Evolutionary conservation across 2,888 invertebrate species (phyloP).

Genomic region (Epiperipatus broadwayi): DNA sequence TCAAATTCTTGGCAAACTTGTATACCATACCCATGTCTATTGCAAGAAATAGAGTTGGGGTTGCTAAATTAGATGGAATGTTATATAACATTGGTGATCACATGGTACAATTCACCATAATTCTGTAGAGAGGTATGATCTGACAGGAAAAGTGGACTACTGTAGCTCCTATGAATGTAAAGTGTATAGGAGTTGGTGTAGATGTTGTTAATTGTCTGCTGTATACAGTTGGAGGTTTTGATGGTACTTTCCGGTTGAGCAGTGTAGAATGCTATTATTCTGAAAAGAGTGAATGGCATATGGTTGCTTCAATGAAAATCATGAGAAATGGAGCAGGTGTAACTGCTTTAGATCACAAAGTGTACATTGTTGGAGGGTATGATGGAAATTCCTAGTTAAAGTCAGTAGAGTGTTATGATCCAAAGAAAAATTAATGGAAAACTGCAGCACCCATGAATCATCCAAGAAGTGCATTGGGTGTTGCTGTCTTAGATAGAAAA

Average conservation of each 20-base stretch:
- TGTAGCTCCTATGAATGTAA: constrained; percentile 35
- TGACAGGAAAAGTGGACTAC: constrained; percentile 58
- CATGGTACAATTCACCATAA: constrained; percentile 65
- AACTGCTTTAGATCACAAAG: constrained; percentile 58
- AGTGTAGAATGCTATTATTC: constrained; percentile 82
- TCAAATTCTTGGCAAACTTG: constrained; percentile 69
- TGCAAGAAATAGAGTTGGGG: constrained; percentile 69
- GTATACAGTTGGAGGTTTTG: constrained; percentile 70
- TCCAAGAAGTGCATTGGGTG: constrained; percentile 67
- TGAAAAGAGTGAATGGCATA: constrained; percentile 70
- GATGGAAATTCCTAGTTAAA: constrained; percentile 61
- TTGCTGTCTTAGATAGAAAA: constrained; percentile 64
- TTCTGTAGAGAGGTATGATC: constrained; percentile 71
- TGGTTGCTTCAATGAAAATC: constrained; percentile 53
- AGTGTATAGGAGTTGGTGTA: constrained; percentile 49
- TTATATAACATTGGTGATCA: constrained; percentile 83
- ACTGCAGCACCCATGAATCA: constrained; percentile 50
- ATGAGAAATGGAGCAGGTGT: constrained; percentile 67
- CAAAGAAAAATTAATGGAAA: constrained; percentile 60
- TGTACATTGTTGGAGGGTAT: constrained; percentile 89
- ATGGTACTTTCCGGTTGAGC: constrained; percentile 52
- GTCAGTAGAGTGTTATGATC: constrained; percentile 68
- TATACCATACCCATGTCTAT: constrained; percentile 53
- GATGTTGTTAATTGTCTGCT: constrained; percentile 39
- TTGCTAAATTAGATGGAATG: constrained; percentile 78